These are phyloP conservation scores for Bombus difficillimus DNA, from an alignment of 1,140 invertebrate genomes.

Conservation along the genomic window DNA sequence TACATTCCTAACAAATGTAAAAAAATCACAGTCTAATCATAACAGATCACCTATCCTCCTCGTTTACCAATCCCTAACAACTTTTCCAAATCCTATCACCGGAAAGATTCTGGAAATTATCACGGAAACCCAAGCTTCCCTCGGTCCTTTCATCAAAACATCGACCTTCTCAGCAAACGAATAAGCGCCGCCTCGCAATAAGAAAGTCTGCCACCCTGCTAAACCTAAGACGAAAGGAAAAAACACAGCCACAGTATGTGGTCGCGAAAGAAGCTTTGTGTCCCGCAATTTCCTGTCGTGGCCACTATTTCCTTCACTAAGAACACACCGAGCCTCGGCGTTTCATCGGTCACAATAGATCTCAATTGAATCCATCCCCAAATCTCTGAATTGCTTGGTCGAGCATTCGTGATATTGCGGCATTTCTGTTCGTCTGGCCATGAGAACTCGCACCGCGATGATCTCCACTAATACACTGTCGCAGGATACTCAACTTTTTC, in stretches of 20 bases:
- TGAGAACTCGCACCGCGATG: background rate
- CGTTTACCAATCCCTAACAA: too few species aligned
- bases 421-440: background rate
- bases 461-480: slow-evolving; percentile 11
- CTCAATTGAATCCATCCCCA: slow-evolving; percentile 16
- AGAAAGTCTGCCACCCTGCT: background rate
- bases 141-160: background rate
- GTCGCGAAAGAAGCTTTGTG: background rate
- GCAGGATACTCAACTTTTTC: background rate
- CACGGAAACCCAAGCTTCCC: background rate
- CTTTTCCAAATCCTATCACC: background rate
- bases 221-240: background rate
- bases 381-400: slow-evolving; percentile 18
- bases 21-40: too few species aligned
- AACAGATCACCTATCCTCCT: background rate
- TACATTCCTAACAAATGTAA: too few species aligned
- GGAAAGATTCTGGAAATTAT: background rate
- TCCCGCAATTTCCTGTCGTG: background rate
- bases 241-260: too few species aligned
- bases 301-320: slow-evolving; percentile 1
- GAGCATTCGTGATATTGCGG: background rate
- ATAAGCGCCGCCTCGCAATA: background rate
- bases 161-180: background rate
- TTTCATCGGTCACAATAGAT: slow-evolving; percentile 21
- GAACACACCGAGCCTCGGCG: background rate